phyloP scores from a whole-genome alignment of 53 echinoderm and acorn worm genomes.

The Actinopyga echinites region DNA sequence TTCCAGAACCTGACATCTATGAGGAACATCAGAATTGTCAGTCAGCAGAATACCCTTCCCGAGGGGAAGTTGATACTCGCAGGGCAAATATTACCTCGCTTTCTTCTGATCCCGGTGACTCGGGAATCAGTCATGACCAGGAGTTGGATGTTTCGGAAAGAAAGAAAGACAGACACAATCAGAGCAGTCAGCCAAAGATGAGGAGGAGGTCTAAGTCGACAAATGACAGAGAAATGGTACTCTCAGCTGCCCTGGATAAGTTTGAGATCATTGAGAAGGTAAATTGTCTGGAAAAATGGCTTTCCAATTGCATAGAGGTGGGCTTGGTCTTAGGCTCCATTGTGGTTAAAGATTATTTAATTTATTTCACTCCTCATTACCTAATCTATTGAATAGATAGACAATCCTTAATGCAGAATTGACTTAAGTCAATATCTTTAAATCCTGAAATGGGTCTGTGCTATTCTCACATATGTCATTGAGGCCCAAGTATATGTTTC shows the following conservation, averaged over 20 bases:
- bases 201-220: neutral
- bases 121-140: constrained; percentile 8
- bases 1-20: constrained; percentile 18
- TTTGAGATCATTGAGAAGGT: constrained; percentile 2
- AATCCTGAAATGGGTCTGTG: too few relatives aligned
- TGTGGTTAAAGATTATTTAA: too few relatives aligned
- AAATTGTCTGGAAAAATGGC: neutral
- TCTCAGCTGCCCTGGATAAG: constrained; percentile 4
- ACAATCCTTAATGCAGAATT: too few relatives aligned
- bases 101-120: neutral
- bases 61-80: neutral
- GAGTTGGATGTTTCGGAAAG: neutral
- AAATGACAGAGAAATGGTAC: neutral
- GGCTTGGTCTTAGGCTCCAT: too few relatives aligned
- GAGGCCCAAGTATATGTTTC: too few relatives aligned
- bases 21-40: neutral
- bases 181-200: neutral
- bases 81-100: too few relatives aligned
- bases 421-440: too few relatives aligned
- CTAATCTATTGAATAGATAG: too few relatives aligned
- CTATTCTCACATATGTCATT: too few relatives aligned
- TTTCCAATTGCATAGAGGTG: neutral
- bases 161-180: neutral
- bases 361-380: too few relatives aligned
- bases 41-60: neutral